Evolutionary conservation across 2,888 invertebrate genomes (phyloP), one percentile per base, ranked within the genome.

Genomic region (Hydropsyche betteni): DNA sequence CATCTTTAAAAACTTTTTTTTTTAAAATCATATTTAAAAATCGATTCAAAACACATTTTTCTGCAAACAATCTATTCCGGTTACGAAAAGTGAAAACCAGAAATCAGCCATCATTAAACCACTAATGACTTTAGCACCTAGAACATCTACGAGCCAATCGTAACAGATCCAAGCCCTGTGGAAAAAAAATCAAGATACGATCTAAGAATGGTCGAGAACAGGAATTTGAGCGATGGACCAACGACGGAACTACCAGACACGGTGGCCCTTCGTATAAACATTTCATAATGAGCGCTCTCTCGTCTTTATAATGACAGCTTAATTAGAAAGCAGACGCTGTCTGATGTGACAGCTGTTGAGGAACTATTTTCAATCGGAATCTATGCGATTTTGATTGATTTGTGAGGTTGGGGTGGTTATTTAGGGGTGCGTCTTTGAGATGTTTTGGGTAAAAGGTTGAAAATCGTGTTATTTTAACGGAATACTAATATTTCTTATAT

Each of bases 261-360:
- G 36, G 52, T 36, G 70, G 64, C 34, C 64, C 64, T 36, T 44
- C 52, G 50, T 53, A 69, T 69, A 70, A 70, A 70, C 52, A 70
- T 70, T 52, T 70, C 70, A 70, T 70, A 70, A 70, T 53, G 70
- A 70, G 70, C 70, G n/a, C n/a, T 24, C 52, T 24, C 24, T 24
- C 24, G 24, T 53, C 70, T 12, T 52, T n/a, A 53, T 52, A 70
- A 52, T 70, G 70, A 70, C 70, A 53, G 70, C 70, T 70, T 70
- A 70, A 70, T 70, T 70, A 70, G 70, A 70, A 53, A 70, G 52
- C 53, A 16, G 52, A 52, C 34, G 52, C 14, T 44, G 33, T 4
- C 12, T 36, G 70, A 64, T 64, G 52, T 70, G 70, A 70, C 70
- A 70, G 53, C 8, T 33, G 33, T 7, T 4, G n/a, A 12, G 3